These are phyloP conservation scores for Macroteleia sp. DNA, from an alignment of 2,888 invertebrate species.

Conservation along the genomic window DNA sequence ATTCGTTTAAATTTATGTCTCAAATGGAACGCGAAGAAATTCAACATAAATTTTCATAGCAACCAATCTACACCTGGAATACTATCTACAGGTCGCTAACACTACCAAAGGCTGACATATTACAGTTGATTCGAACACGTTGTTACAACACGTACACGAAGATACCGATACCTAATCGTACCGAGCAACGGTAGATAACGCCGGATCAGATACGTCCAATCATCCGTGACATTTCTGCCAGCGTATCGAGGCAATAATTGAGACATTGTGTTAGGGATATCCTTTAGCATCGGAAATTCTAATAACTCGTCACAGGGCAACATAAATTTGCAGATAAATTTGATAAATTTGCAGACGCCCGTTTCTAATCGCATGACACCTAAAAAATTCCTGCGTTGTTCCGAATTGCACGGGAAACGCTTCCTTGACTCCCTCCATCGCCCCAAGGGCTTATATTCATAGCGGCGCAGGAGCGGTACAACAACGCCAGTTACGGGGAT, in stretches of 20 bases:
- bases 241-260: slow-evolving; percentile 14
- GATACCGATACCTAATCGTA: slow-evolving; percentile 22
- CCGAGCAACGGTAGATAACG: no score
- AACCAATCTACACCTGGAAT: no score
- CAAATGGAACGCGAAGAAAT: no score
- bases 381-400: not conserved
- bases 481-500: slow-evolving; percentile 16
- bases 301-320: slow-evolving; percentile 8
- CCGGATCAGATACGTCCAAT: slow-evolving; percentile 20
- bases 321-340: no score
- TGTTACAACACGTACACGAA: slow-evolving; percentile 5
- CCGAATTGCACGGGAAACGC: no score
- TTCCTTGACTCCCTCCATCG: slow-evolving; percentile 10
- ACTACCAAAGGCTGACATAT: no score
- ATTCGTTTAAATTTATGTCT: no score
- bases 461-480: not conserved
- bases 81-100: no score
- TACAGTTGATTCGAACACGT: slow-evolving; percentile 1
- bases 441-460: slow-evolving; percentile 4
- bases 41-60: no score
- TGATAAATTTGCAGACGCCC: slow-evolving; percentile 6
- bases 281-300: not conserved
- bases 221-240: slow-evolving; percentile 31
- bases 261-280: slow-evolving; percentile 27
- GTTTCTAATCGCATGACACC: slow-evolving; percentile 5